Evolutionary conservation across 2,113 vertebrate species (phyloP), one percentile per base, ranked within the genome.

Genomic region (Pimephales promelas): DNA sequence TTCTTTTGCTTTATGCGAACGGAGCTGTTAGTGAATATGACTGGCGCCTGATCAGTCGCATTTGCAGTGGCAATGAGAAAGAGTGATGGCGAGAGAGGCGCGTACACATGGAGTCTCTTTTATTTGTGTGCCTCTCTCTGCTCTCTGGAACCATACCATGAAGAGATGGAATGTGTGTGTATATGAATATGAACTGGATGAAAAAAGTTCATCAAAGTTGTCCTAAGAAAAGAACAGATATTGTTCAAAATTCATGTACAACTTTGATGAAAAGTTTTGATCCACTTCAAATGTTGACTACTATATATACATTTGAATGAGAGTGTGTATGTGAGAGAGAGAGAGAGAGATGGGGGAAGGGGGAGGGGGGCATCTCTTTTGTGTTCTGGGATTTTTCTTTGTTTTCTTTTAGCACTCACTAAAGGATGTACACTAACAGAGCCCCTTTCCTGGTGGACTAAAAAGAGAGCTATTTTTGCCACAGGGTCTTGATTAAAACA

Each of bases 361-460:
- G 82, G 45, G 54, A 2, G 56, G 70, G 22, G 24, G 54, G 52
- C 76, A 77, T 84, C 90, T 91, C 85, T 85, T 91, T 92, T 92
- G 91, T 94, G 87, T 84, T 84, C 86, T 70, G 72, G 62, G 87
- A 87, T 88, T 86, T 86, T 83, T 87, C 85, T 90, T 92, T 93
- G 92, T 91, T 90, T 91, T 86, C 64, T 71, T 88, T 92, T 83
- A 89, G 88, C 89, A 77, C 82, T 87, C 85, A 40, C 76, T 74
- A 86, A 83, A 93, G 93, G 94, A 93, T 93, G 90, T 93, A 84
- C 74, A 74, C 88, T 81, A 91, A 88, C 85, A 79, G 86, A 85
- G 86, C 66, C 85, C 83, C 71, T 89, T 93, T 94, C 92, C 92
- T 88, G 89, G 77, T 90, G 85, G 43, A 70, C 45, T 85, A 87